phyloP scores from a whole-genome alignment of 2,113 vertebrate species.

The Crotalus helleri region DNA sequence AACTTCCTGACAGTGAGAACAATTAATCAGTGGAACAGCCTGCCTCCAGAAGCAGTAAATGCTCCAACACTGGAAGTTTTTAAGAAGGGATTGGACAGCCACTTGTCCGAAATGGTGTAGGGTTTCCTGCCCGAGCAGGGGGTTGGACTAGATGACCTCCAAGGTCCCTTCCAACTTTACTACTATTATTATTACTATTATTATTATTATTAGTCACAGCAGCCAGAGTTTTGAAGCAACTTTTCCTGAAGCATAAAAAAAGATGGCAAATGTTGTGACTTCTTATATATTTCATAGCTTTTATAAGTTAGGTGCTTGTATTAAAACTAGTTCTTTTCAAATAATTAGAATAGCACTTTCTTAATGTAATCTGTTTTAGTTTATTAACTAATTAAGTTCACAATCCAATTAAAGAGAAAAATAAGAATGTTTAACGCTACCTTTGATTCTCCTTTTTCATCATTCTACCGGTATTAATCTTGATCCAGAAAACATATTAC shows the following conservation, averaged over 20 bases:
- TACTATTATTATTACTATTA: too few relatives aligned
- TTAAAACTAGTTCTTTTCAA: neutral
- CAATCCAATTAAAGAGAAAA: neutral
- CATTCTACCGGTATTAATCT: neutral
- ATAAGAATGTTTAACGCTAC: neutral
- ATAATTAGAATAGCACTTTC: neutral
- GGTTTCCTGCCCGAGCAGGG: too few relatives aligned
- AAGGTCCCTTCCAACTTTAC: too few relatives aligned
- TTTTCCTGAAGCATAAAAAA: neutral
- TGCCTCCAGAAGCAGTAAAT: too few relatives aligned
- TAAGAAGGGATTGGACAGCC: too few relatives aligned
- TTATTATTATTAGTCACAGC: neutral
- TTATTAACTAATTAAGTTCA: neutral
- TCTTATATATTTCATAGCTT: neutral
- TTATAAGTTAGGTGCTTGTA: neutral
- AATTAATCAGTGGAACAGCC: too few relatives aligned
- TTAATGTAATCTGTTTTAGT: neutral
- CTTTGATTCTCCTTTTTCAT: neutral
- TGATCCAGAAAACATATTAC: neutral
- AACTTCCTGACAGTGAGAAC: too few relatives aligned
- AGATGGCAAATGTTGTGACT: neutral
- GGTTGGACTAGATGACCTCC: too few relatives aligned
- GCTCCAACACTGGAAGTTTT: too few relatives aligned
- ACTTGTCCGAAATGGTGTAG: too few relatives aligned
- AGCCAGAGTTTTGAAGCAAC: neutral